A percentile compares a stretch with the other conserved stretches of the same genome.
These are phyloP conservation scores for Barypeithes pellucidus DNA, from an alignment of 2,888 invertebrate species.

Conservation along the genomic window DNA sequence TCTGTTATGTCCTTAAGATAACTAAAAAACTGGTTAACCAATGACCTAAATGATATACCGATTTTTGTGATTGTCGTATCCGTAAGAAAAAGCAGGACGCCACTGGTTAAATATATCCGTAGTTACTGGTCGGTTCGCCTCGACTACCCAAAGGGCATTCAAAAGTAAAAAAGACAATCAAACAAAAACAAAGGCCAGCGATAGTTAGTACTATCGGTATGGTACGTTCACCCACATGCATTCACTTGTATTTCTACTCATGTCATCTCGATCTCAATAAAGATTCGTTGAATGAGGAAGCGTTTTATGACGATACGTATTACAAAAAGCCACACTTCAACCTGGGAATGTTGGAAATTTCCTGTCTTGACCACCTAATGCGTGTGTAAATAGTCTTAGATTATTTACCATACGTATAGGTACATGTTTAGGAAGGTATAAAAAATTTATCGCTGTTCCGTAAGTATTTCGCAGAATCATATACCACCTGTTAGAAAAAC, in stretches of 20 bases:
- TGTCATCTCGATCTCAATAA: conserved; percentile 48
- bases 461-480: conserved; percentile 35
- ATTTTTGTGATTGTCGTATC: too few relatives aligned
- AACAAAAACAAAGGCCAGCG: conserved; percentile 46
- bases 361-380: conserved; percentile 50
- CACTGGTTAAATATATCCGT: conserved; percentile 36
- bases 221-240: conserved; percentile 48
- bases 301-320: conserved; percentile 28
- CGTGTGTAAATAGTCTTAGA: conserved; percentile 42
- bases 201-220: conserved; percentile 46
- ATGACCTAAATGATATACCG: too few relatives aligned
- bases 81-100: too few relatives aligned
- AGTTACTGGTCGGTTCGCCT: conserved; percentile 41
- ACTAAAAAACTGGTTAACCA: too few relatives aligned
- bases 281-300: conserved; percentile 46
- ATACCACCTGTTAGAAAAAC: conserved; percentile 22
- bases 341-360: conserved; percentile 50
- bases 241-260: conserved; percentile 50
- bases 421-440: conserved; percentile 40
- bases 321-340: conserved; percentile 39
- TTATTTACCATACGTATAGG: conserved; percentile 48
- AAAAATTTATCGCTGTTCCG: conserved; percentile 42
- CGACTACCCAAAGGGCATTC: conserved; percentile 46
- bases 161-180: conserved; percentile 48
- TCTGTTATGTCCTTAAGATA: too few relatives aligned